These are phyloP conservation scores for Hydractinia symbiolongicarpus DNA, from an alignment of 30 jellyfish, hydroid and myxozoan species.

Conservation along the genomic window DNA sequence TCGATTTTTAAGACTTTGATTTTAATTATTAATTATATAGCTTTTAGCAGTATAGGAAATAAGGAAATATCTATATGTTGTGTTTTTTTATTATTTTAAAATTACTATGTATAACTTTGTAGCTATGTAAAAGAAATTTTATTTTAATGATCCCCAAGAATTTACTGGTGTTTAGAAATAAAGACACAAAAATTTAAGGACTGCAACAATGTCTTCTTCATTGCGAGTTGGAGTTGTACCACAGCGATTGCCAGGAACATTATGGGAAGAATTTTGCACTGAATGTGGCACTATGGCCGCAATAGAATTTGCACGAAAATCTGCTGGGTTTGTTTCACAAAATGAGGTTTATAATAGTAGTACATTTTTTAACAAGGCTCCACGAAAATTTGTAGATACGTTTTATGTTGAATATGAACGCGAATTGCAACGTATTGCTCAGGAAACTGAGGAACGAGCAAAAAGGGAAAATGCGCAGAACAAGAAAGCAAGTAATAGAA, in stretches of 20 bases:
- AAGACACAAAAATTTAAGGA: too few species aligned
- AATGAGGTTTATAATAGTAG: constrained; percentile 46
- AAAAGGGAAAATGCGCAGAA: constrained; percentile 26
- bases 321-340: constrained; percentile 66
- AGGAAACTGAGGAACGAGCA: constrained; percentile 33
- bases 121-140: too few species aligned
- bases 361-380: constrained; percentile 64
- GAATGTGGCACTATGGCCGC: constrained; percentile 86
- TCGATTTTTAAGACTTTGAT: too few species aligned
- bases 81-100: too few species aligned
- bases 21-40: too few species aligned
- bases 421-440: constrained; percentile 67
- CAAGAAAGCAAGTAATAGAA: constrained; percentile 30
- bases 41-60: too few species aligned
- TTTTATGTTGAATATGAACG: constrained; percentile 57
- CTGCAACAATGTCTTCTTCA: background rate
- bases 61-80: too few species aligned
- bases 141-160: too few species aligned
- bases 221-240: constrained; percentile 43
- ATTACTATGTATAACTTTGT: too few species aligned
- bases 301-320: constrained; percentile 75
- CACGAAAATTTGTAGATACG: constrained; percentile 59
- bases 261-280: constrained; percentile 83
- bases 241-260: constrained; percentile 37
- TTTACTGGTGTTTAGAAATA: too few species aligned